Evolutionary conservation across 30 jellyfish, hydroid and myxozoan genomes (phyloP).

Genomic region (Aurelia aurita complex sp. Pacific): DNA sequence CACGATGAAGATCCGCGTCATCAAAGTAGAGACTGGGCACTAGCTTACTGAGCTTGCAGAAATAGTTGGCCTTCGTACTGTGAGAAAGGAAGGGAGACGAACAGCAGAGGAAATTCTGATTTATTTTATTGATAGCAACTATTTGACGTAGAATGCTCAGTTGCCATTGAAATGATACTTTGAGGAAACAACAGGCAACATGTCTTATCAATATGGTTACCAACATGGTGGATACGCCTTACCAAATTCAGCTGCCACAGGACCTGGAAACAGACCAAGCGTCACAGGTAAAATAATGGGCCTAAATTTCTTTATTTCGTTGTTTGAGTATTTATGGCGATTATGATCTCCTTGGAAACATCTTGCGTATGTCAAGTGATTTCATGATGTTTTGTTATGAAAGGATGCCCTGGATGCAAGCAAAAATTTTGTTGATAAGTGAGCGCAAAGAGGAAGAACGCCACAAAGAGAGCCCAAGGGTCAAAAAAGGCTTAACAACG

Average conservation of each 20-base stretch:
- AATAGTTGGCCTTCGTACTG: too few relatives aligned
- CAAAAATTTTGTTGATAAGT: too few relatives aligned
- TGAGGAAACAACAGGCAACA: too few relatives aligned
- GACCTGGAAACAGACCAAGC: conserved; percentile 32
- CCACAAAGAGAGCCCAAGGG: too few relatives aligned
- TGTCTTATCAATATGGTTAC: conserved; percentile 30
- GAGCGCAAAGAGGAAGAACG: too few relatives aligned
- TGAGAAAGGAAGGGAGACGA: too few relatives aligned
- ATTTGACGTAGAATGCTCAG: conserved; percentile 11
- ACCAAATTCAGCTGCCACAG: conserved; percentile 29
- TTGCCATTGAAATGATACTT: conserved; percentile 16
- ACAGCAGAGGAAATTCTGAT: background rate
- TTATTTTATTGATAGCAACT: background rate
- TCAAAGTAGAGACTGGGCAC: conserved; percentile 27
- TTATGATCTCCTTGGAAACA: too few relatives aligned
- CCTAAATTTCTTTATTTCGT: background rate
- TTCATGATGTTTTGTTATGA: too few relatives aligned
- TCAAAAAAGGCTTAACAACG: too few relatives aligned
- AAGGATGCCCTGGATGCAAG: too few relatives aligned
- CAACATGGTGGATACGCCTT: conserved; percentile 28
- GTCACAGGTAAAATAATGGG: conserved; percentile 10
- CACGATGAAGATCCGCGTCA: conserved; percentile 71
- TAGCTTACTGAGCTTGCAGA: background rate
- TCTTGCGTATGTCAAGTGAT: too few relatives aligned
- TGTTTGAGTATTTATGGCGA: too few relatives aligned